Evolutionary conservation across 2,113 vertebrate genomes (phyloP).

Genomic region (Poeciliopsis occidentalis): DNA sequence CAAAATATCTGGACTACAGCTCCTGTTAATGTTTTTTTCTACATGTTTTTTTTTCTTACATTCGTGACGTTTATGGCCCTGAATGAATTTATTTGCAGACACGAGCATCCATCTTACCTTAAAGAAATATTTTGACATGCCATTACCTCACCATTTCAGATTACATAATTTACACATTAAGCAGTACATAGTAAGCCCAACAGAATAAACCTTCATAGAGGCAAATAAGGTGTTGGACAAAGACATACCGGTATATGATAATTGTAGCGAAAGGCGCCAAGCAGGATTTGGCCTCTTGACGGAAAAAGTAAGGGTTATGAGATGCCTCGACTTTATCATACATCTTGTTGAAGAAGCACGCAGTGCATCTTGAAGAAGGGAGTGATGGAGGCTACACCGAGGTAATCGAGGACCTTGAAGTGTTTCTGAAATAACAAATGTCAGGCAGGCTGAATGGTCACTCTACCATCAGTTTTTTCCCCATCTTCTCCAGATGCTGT

Average conservation of each 20-base stretch:
- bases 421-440: slow-evolving; percentile 57
- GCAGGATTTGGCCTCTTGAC: background rate
- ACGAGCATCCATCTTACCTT: background rate
- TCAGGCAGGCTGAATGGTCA: slow-evolving; percentile 45
- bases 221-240: no score
- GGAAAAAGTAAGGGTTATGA: slow-evolving; percentile 6
- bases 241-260: slow-evolving; percentile 3
- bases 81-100: background rate
- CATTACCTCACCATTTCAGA: slow-evolving; percentile 1
- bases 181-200: no score
- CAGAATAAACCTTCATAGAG: no score
- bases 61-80: background rate
- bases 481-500: slow-evolving; percentile 14
- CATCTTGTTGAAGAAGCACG: slow-evolving; percentile 17
- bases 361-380: slow-evolving; percentile 9
- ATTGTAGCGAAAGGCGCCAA: slow-evolving; percentile 6
- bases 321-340: background rate
- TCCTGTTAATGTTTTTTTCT: background rate
- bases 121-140: background rate
- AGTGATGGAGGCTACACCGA: slow-evolving; percentile 20
- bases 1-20: background rate
- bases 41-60: background rate
- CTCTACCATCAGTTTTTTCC: slow-evolving; percentile 23
- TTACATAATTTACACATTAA: no score
- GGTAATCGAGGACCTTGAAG: slow-evolving; percentile 49